Conservation (phyloP, 30 jellyfish, hydroid and myxozoan genomes). For the Aurelia aurita complex sp. Pacific region DNA sequence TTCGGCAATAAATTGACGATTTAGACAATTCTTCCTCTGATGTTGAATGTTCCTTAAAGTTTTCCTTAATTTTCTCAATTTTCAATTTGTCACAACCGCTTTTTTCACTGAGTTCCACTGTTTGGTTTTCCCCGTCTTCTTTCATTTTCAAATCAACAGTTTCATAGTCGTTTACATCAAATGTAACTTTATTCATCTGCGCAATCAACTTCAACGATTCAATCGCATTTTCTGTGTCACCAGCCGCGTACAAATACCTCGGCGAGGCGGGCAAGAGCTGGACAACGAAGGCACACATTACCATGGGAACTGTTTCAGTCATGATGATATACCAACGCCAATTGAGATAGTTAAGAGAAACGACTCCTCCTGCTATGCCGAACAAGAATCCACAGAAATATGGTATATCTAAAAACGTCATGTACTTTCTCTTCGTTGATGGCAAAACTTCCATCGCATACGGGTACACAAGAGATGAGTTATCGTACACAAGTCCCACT, state of each 20-base stretch:
- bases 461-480: not conserved
- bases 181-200: not conserved
- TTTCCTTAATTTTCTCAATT: no score
- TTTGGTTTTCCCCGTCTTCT: no score
- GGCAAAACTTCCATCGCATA: conserved; percentile 1
- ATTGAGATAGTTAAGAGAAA: not conserved
- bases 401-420: not conserved
- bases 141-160: no score
- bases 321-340: not conserved
- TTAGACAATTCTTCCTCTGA: no score
- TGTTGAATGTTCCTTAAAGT: no score
- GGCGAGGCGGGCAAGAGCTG: not conserved
- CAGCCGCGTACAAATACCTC: not conserved
- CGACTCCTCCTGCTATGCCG: not conserved
- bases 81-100: no score
- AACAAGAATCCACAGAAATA: not conserved
- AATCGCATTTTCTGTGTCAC: not conserved
- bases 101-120: no score
- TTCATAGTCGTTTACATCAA: not conserved
- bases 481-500: not conserved
- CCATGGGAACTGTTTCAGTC: not conserved
- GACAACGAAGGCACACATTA: not conserved
- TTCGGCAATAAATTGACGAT: not conserved
- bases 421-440: not conserved
- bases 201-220: not conserved